Base-by-base conservation (phyloP, 2,888 invertebrate genomes). In the Halictus quadricinctus region DNA sequence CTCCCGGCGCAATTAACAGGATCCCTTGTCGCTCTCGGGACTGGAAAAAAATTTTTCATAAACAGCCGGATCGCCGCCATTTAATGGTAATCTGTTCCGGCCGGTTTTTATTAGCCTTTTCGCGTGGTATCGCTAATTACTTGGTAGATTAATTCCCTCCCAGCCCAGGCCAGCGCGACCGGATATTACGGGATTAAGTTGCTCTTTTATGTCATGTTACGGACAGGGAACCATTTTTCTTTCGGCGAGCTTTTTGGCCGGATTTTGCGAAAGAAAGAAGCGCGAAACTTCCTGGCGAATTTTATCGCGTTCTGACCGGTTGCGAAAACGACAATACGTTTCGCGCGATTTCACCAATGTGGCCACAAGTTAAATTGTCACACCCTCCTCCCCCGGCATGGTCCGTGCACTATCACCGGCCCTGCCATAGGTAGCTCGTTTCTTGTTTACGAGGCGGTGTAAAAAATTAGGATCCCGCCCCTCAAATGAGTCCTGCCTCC, bases 171-270 rank as follows among this genome's bases (percentile, higher is more conserved):
- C 78, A 6, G 36, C 21, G n/a, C 36, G 29, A 77, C 12, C 70
- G 70, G 60, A 79, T 84, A 80, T 87, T 84, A 86, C 41, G 66
- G 76, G 88, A 81, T 87, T 81, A 84, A 87, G 85, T 83, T 83
- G 73, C 85, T 72, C 79, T 84, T 83, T 84, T 79, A 66, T 77
- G 79, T 80, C 85, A 72, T 75, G 74, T 83, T 81, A 73, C 73
- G 41, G 48, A 69, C 81, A 72, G 75, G 60, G 76, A 79, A 46
- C 74, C 84, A 87, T 83, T 85, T 87, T 81, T 84, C 77, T 58
- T 79, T 10, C 77, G 15, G 25, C 29, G 46, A 66, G n/a, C 15
- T 46, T 64, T 50, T 29, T 46, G n/a, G 46, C 18, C 41, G 46
- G 18, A 12, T 72, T 13, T 13, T 12, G 48, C n/a, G 41, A 72